These are phyloP conservation scores for Ceyx cyanopectus DNA, from an alignment of 2,113 vertebrate species.

Conservation along the genomic window DNA sequence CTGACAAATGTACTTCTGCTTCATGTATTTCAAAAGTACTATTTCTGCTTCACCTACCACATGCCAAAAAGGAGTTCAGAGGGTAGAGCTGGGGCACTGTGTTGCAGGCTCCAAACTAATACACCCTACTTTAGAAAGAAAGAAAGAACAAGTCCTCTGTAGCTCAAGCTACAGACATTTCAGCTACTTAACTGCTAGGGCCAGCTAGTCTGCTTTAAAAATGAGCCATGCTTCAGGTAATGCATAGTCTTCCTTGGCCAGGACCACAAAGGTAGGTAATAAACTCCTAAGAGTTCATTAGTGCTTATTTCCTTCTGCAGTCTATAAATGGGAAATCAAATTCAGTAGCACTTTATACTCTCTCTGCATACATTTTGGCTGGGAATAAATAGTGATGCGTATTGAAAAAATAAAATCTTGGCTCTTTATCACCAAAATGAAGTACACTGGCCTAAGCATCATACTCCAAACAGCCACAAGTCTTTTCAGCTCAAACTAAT, in stretches of 20 bases:
- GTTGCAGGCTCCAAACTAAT: background rate
- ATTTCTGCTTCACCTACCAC: background rate
- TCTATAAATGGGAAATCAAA: background rate
- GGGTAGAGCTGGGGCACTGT: background rate
- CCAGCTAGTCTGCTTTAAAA: background rate
- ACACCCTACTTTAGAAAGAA: background rate
- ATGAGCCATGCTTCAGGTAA: background rate
- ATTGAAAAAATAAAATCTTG: background rate
- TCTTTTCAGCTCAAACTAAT: background rate
- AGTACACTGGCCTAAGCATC: background rate
- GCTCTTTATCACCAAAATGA: background rate
- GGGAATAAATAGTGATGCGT: background rate
- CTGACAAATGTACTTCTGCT: background rate
- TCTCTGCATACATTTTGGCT: background rate
- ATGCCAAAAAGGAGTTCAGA: background rate
- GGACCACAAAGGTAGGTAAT: background rate
- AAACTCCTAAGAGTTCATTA: background rate
- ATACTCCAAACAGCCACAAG: background rate
- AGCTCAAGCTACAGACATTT: background rate
- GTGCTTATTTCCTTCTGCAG: background rate
- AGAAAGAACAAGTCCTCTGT: background rate
- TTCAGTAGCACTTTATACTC: background rate
- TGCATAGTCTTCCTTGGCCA: background rate
- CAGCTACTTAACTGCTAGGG: background rate
- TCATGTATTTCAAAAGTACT: background rate